A percentile compares a stretch with the other conserved stretches of the same genome.
These are phyloP conservation scores for Cremastinae sp. DNA, from an alignment of 2,888 invertebrate species.

Conservation along the genomic window DNA sequence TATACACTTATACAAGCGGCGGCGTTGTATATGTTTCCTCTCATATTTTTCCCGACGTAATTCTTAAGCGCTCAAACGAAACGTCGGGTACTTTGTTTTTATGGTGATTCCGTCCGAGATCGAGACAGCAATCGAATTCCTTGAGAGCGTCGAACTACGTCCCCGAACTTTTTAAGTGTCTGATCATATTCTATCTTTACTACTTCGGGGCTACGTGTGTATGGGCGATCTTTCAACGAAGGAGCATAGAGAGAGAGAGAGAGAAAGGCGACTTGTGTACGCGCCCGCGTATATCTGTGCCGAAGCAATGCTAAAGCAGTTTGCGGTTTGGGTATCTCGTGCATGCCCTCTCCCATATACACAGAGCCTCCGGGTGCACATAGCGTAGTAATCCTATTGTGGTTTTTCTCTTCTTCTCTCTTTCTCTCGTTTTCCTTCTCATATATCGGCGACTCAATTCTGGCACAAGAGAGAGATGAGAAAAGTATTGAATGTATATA, in stretches of 20 bases:
- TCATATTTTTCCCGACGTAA: no score
- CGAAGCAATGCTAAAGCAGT: slow-evolving; percentile 26
- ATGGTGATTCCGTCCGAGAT: no score
- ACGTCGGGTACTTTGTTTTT: no score
- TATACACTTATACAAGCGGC: no score
- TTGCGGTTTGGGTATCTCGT: slow-evolving; percentile 38
- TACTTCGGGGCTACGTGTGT: slow-evolving; percentile 14
- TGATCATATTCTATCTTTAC: slow-evolving; percentile 20
- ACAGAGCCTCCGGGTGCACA: slow-evolving; percentile 49
- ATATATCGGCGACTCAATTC: slow-evolving; percentile 13
- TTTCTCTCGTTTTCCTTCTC: slow-evolving; percentile 4
- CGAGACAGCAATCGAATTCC: no score
- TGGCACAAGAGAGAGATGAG: slow-evolving; percentile 21
- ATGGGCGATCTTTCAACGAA: slow-evolving; percentile 28
- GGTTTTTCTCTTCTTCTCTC: slow-evolving; percentile 34
- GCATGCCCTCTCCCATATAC: neutral
- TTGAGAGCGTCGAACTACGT: neutral
- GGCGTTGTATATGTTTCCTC: no score
- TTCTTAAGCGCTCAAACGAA: no score
- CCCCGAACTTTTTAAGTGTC: slow-evolving; percentile 5
- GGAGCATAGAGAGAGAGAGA: slow-evolving; percentile 37
- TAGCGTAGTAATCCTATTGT: slow-evolving; percentile 57
- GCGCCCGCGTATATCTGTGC: slow-evolving; percentile 16
- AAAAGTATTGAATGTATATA: slow-evolving; percentile 59
- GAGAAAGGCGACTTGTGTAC: no score